Percentiles rank a stretch among this genome's conserved stretches.
phyloP scores from a whole-genome alignment of 2,888 invertebrate genomes.

The Apodemia mormo region DNA sequence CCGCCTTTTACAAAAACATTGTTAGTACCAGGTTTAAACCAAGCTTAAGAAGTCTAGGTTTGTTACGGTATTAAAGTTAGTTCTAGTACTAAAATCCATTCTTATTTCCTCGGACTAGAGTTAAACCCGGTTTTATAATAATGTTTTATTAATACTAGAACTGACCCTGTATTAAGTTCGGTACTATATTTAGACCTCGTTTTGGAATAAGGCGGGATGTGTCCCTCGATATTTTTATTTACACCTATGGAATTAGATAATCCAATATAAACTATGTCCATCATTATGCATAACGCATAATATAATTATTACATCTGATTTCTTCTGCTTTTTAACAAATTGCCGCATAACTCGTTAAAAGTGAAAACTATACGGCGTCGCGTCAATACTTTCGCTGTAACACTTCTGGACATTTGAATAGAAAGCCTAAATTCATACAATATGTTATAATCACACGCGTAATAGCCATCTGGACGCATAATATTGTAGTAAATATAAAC shows the following conservation, averaged over 20 bases:
- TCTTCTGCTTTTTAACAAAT: conserved; percentile 14
- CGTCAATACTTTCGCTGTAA: conserved; percentile 59
- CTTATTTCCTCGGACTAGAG: no score
- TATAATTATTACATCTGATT: conserved; percentile 23
- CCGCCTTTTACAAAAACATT: no score
- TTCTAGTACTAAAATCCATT: no score
- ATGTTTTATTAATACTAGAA: no score
- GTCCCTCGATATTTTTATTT: no score
- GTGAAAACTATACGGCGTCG: conserved; percentile 49
- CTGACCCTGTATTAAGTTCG: no score
- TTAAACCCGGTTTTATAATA: no score
- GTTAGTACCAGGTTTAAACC: no score
- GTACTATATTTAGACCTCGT: no score
- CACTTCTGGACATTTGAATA: conserved; percentile 64
- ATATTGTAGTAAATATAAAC: background rate
- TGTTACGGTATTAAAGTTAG: no score
- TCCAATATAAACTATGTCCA: background rate
- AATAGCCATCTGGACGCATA: conserved; percentile 3
- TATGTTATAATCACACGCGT: conserved; percentile 30
- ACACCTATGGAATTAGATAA: background rate
- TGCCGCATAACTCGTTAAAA: conserved; percentile 41
- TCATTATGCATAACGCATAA: conserved; percentile 20
- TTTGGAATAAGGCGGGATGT: no score
- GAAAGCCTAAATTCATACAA: conserved; percentile 47
- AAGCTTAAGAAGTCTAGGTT: no score